Base-by-base conservation (phyloP, 2,113 vertebrate genomes). In the Acinonyx jubatus region DNA sequence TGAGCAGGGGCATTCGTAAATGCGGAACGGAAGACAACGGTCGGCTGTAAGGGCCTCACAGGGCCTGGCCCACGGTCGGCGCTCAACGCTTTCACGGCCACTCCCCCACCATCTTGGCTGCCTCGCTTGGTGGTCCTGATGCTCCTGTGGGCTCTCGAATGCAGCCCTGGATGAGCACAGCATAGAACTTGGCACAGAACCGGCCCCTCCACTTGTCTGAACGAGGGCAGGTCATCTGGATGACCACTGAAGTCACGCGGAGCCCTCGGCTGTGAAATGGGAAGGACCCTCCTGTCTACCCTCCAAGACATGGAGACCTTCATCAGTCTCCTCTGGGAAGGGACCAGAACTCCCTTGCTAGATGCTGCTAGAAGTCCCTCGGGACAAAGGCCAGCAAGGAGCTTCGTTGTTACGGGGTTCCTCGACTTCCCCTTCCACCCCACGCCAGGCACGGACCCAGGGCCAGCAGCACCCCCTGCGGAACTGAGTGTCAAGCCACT, bases 401-500 rank as follows among this genome's bases (percentile, higher is more conserved):
- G 8, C 31, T 19, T 88, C 41, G 4, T 3, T 45, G 88, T 65
- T 10, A 19, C 52, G 9, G 0, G 52, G 50, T 12, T 48, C 25
- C 29, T 14, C 36, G 18, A 1, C 82, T 76, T 55, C 88, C 66
- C 36, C 38, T 84, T 45, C 78, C 11, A 31, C 19, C 10, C 31
- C 23, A 27, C 18, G 2, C 23, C 5, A 76, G 83, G 50, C 1
- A 2, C 8, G 19, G 76, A 50, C 83, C 90, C 76, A 4, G 80
- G 87, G 71, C 96, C 33, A 3, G 93, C 76, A 55, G 93, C 76
- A 55, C 25, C 95, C 93, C 83, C 96, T 69, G 57, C 0, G 57
- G 97, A 65, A 96, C 36, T 61, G 86, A 69, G 81, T 80, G 91
- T 69, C 95, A 88, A 73, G 71, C 57, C 91, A 92, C 96, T 97